Conservation (phyloP, 1,140 invertebrate genomes). For the Heliconius eleuchia region DNA sequence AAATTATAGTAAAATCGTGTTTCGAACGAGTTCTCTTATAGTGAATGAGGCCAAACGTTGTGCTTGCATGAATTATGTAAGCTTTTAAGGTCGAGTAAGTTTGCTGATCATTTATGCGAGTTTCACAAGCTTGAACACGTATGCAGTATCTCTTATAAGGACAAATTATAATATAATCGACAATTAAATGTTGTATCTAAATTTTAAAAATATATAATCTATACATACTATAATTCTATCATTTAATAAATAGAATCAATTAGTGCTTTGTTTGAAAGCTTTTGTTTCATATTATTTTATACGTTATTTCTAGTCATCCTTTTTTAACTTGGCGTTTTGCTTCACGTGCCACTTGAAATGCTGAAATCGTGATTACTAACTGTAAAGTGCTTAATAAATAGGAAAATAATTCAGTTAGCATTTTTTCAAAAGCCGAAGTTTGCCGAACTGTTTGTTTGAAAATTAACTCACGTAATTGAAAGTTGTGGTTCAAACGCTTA, state of each 20-base stretch:
- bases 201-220: no score
- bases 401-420: background rate
- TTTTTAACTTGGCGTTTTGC: background rate
- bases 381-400: constrained; percentile 9
- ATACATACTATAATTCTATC: no score
- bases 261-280: background rate
- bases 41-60: constrained; percentile 52
- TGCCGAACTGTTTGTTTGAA: background rate
- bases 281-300: background rate
- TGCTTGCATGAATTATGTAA: constrained; percentile 59
- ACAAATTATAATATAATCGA: constrained; percentile 24
- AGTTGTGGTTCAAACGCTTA: background rate
- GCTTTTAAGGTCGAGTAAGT: constrained; percentile 55
- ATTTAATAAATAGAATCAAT: background rate
- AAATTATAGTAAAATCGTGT: constrained; percentile 38
- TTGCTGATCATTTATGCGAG: constrained; percentile 56
- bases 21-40: constrained; percentile 40
- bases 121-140: constrained; percentile 53
- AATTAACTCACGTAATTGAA: background rate
- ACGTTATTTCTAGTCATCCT: background rate
- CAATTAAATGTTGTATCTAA: background rate
- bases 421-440: background rate
- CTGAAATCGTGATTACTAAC: background rate
- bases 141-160: constrained; percentile 32
- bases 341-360: background rate